phyloP scores from a whole-genome alignment of 1,140 invertebrate species.

The Yoshiicerus persimilis region DNA sequence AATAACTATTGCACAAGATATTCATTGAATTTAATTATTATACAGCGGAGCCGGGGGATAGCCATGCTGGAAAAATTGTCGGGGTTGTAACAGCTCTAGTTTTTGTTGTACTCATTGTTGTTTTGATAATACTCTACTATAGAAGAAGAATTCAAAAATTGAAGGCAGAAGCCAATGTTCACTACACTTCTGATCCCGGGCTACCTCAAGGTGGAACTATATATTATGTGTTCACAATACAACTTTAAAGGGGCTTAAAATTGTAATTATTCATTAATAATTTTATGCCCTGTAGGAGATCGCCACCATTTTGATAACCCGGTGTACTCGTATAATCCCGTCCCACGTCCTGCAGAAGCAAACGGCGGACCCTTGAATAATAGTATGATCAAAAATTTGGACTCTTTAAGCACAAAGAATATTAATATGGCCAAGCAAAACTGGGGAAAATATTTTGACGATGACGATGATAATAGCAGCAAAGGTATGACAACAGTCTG shows the following conservation, averaged over 20 bases:
- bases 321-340: conserved; percentile 75
- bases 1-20: background rate
- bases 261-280: background rate
- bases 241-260: too few relatives aligned
- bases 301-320: conserved; percentile 91
- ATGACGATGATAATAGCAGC: conserved; percentile 58
- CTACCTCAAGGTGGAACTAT: conserved; percentile 65
- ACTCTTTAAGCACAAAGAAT: conserved; percentile 38
- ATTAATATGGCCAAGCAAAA: conserved; percentile 59
- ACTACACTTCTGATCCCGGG: conserved; percentile 82
- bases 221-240: too few relatives aligned
- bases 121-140: conserved; percentile 73
- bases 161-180: conserved; percentile 82
- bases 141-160: conserved; percentile 72
- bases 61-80: conserved; percentile 50
- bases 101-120: conserved; percentile 67
- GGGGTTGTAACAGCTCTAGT: conserved; percentile 67
- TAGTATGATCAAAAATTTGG: conserved; percentile 43
- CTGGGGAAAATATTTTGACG: conserved; percentile 61
- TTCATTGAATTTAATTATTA: too few relatives aligned
- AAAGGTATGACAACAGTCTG: conserved; percentile 54
- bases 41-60: background rate
- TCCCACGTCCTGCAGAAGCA: conserved; percentile 58
- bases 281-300: conserved; percentile 64
- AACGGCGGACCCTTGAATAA: conserved; percentile 19